Conservation (phyloP, 2,888 invertebrate species). For the Oscheius sp. region DNA sequence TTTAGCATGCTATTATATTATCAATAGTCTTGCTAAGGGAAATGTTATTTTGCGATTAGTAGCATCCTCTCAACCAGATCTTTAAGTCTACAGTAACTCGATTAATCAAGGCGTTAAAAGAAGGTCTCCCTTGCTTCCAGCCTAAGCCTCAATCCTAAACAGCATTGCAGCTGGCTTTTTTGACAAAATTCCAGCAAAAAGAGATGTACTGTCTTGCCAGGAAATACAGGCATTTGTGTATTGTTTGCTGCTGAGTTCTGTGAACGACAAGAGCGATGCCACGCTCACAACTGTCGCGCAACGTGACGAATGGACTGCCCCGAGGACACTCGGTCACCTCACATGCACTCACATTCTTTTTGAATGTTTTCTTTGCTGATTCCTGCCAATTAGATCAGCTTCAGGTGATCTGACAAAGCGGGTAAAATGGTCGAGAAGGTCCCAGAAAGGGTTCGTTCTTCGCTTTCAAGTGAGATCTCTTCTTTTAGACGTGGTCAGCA, state of each 20-base stretch:
- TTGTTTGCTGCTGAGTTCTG: conserved; percentile 5
- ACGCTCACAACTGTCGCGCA: conserved; percentile 31
- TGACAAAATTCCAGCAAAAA: not conserved
- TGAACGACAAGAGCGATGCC: conserved; percentile 18
- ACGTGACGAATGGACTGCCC: conserved; percentile 31
- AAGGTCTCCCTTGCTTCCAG: too few species aligned
- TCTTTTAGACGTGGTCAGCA: conserved; percentile 14
- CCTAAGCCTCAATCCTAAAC: too few species aligned
- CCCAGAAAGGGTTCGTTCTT: conserved; percentile 4
- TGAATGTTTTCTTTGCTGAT: not conserved
- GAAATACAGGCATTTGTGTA: not conserved
- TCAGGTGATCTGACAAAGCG: not conserved
- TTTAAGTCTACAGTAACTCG: too few species aligned
- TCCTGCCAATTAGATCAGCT: not conserved
- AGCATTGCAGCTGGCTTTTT: not conserved
- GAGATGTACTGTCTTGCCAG: not conserved
- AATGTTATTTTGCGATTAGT: too few species aligned
- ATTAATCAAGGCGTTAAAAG: too few species aligned
- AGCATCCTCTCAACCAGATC: too few species aligned
- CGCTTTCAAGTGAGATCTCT: not conserved
- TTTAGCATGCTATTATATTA: too few species aligned
- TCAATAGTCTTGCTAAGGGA: too few species aligned
- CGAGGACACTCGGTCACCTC: conserved; percentile 30
- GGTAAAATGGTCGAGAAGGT: not conserved
- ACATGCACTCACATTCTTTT: conserved; percentile 16